Conservation (phyloP, 1,140 invertebrate species). For the Pemphigus obesinymphae region DNA sequence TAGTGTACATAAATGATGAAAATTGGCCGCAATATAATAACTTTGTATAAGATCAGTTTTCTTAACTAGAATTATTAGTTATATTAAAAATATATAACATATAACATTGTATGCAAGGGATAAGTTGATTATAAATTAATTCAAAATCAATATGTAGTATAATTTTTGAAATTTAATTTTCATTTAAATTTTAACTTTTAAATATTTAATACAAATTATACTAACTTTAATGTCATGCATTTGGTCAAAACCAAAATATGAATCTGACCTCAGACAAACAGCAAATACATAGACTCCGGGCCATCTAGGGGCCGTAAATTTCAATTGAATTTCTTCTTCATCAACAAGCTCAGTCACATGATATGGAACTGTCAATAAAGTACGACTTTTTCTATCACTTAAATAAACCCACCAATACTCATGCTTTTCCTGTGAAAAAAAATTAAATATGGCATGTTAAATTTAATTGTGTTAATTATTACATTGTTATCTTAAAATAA, state of each 20-base stretch:
- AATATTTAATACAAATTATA: not conserved
- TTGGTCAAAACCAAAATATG: conserved; percentile 89
- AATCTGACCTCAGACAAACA: conserved; percentile 92
- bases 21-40: too few relatives aligned
- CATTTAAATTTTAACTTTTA: too few relatives aligned
- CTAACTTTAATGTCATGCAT: conserved; percentile 80
- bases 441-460: not conserved
- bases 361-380: conserved; percentile 83
- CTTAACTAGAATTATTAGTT: too few relatives aligned
- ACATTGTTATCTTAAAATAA: not conserved
- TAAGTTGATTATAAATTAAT: too few relatives aligned
- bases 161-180: too few relatives aligned
- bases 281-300: conserved; percentile 88
- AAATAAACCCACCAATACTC: conserved; percentile 99
- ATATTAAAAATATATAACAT: too few relatives aligned
- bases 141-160: too few relatives aligned
- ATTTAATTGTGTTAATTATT: not conserved
- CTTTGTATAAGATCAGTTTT: too few relatives aligned
- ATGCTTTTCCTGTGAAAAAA: conserved; percentile 73
- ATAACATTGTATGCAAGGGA: too few relatives aligned
- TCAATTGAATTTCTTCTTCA: conserved; percentile 81
- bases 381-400: conserved; percentile 85
- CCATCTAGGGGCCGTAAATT: conserved; percentile 92
- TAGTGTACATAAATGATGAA: too few relatives aligned
- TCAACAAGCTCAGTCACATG: conserved; percentile 80